A percentile compares a stretch with the other conserved stretches of the same genome.
These are phyloP conservation scores for Hydrochoerus hydrochaeris DNA, from an alignment of 2,113 vertebrate species.

Conservation along the genomic window DNA sequence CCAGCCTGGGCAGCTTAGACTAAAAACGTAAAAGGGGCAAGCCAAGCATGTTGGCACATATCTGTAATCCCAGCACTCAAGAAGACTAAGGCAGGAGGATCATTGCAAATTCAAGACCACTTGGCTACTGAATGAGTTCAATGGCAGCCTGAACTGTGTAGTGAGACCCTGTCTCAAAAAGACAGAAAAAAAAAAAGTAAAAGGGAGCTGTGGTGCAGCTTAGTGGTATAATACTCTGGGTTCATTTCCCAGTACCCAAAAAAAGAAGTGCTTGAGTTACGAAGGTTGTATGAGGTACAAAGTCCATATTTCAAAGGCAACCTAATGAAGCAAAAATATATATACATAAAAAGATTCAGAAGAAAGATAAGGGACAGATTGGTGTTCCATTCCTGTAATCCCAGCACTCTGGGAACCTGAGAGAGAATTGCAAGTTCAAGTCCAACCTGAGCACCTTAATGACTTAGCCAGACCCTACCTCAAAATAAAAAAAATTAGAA, in stretches of 20 bases:
- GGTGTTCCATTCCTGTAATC: neutral
- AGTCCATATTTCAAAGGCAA: neutral
- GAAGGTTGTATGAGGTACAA: slow-evolving; percentile 16
- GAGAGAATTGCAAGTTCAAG: neutral
- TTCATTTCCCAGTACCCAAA: neutral
- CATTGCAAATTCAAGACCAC: neutral
- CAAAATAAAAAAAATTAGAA: neutral
- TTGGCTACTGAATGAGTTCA: neutral
- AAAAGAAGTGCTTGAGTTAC: neutral
- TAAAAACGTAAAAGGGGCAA: neutral
- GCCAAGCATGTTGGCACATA: neutral
- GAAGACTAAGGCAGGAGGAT: neutral
- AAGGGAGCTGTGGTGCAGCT: neutral
- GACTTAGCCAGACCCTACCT: neutral
- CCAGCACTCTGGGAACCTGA: neutral
- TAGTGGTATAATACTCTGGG: neutral
- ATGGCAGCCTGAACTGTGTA: neutral
- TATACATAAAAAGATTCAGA: slow-evolving; percentile 3
- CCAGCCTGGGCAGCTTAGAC: neutral
- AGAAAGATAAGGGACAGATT: neutral
- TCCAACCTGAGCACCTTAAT: neutral
- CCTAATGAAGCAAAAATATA: slow-evolving; percentile 17
- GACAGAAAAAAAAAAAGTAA: neutral
- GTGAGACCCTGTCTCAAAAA: neutral
- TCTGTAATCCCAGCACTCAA: neutral